Base-by-base conservation (phyloP, 2,888 invertebrate genomes). In the Augiades crinisus region DNA sequence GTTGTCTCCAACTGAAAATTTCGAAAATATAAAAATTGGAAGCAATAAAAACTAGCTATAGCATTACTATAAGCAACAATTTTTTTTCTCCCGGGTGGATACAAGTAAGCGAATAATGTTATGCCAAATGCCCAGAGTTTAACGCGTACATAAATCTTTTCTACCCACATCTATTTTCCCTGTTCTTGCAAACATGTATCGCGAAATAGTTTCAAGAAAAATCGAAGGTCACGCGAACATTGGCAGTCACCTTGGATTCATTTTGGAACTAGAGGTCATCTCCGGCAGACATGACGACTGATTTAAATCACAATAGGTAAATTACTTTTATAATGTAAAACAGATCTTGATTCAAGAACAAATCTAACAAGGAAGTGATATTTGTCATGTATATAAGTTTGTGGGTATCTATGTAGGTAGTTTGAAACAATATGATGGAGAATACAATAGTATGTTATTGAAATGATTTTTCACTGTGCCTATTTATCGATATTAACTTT, bases 251-350 rank as follows among this genome's bases (percentile, higher is more conserved):
- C 80, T 83, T 81, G 81, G 70, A 70, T 74, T 75, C 70, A 72
- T 74, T 77, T 75, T 68, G 68, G 71, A 75, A 75, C 70, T 75
- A 74, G 72, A 80, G 79, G 78, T 76, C 77, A 81, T 80, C 74
- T 75, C 74, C 75, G 72, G 65, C 67, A 40, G 5, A 40, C 16
- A 40, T 41, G 21, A 40, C 6, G 33, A 24, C 33, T 24, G 34
- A 71, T 82, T 79, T 78, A 72, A 79, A 82, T 81, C 66, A 81
- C 78, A 81, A 81, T 76, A 34, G 12, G 19, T 14, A 19, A 27
- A 17, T 8, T 30, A 64, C 70, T 65, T 76, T 74, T 74, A 72
- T 75, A 57, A 77, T 75, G 73, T 65, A 65, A 73, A 75, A 67
- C 34, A 36, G 30, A 21, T 61, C 56, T 64, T 54, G 61, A 64